Evolutionary conservation across 1,140 invertebrate genomes (phyloP), one percentile per base, ranked within the genome.

Genomic region (Mizuhopecten yessoensis): DNA sequence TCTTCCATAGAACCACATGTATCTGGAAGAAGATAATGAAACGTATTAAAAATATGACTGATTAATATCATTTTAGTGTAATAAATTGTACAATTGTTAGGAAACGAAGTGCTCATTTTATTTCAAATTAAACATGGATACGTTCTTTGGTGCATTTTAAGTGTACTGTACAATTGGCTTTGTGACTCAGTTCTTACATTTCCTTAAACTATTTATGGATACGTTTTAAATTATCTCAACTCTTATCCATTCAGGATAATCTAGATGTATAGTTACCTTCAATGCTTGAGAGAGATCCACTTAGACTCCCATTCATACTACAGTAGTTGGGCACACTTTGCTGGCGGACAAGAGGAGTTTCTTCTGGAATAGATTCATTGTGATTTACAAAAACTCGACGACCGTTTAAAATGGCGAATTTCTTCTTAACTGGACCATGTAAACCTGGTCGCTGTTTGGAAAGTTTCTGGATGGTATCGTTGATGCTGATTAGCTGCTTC

Each of bases 401-500:
- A 29, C 57, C 57, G n/a, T 75, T 75, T 75, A 29, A 0, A 45
- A 45, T 17, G 23, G 86, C 42, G 33, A 34, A 34, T 33, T 17
- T 49, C 34, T 29, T 36, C 13, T 33, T 20, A 10, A 23, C 29
- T 29, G 45, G 90, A 13, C 75, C 33, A 20, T 36, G 13, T 36
- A 29, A 88, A 2, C 87, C 33, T 3, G 33, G 34, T 11, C 90
- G 86, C 29, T 45, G 34, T 34, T 88, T 90, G 0, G 90, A 49
- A 29, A 93, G 39, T 29, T 42, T 86, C 89, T 89, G 91, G 42
- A 93, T 93, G 0, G 90, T 90, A 34, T 90, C 34, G 17, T 88
- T 91, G 23, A 93, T 93, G 45, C 86, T 45, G 34, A 92, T 93
- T 23, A 93, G 87, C 89, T 93, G 93, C 34, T 92, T 92, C 87